These are phyloP conservation scores for Mormoops blainvillei DNA, from an alignment of 2,113 vertebrate species.

Conservation along the genomic window DNA sequence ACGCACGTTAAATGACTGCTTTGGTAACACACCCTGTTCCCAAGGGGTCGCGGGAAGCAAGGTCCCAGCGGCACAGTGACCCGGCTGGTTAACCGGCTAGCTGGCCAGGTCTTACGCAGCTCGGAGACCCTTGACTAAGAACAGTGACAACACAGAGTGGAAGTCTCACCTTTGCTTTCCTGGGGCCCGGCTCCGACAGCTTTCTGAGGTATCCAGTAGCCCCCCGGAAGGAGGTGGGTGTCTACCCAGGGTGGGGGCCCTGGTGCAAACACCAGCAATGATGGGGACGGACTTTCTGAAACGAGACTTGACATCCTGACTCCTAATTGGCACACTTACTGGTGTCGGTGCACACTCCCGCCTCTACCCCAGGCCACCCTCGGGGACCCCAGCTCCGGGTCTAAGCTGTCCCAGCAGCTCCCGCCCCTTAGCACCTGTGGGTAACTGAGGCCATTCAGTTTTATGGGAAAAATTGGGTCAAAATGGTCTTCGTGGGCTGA, in stretches of 20 bases:
- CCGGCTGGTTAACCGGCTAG: not conserved
- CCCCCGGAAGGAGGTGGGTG: not conserved
- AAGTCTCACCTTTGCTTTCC: not conserved
- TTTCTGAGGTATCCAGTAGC: not conserved
- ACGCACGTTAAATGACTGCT: rapidly evolving
- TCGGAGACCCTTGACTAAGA: not conserved
- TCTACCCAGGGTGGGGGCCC: not conserved
- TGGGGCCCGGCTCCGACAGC: not conserved
- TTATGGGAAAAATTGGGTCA: not conserved
- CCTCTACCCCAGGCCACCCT: not conserved
- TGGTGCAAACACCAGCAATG: not conserved
- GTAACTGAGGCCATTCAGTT: not conserved
- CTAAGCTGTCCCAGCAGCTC: not conserved
- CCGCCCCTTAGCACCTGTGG: rapidly evolving
- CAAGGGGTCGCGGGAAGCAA: not conserved
- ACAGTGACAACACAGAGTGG: rapidly evolving
- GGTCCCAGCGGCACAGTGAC: rapidly evolving
- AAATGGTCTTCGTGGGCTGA: rapidly evolving
- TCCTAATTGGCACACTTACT: not conserved
- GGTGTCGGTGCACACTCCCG: not conserved
- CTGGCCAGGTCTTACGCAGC: not conserved
- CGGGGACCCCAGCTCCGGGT: rapidly evolving
- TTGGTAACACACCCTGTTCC: rapidly evolving
- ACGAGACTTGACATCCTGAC: rapidly evolving
- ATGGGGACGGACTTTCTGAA: not conserved